A percentile compares a stretch with the other conserved stretches of the same genome.
These are phyloP conservation scores for Gnathonemus longibarbis DNA, from an alignment of 2,113 vertebrate genomes.

Conservation along the genomic window DNA sequence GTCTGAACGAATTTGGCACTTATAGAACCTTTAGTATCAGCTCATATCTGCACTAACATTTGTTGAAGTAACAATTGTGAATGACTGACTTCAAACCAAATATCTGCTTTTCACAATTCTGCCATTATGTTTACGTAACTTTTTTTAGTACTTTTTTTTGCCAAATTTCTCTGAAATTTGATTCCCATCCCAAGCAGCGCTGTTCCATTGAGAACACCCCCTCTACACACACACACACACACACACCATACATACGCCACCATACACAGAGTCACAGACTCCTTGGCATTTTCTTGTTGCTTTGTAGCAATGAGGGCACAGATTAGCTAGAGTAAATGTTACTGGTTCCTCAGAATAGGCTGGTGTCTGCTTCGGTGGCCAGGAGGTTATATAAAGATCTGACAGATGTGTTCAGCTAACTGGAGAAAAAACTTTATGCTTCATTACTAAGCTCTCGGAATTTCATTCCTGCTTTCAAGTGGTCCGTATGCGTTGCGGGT, in stretches of 20 bases:
- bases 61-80: neutral
- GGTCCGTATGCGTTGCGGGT: neutral
- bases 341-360: neutral
- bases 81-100: neutral
- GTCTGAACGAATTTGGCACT: neutral
- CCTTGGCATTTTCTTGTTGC: neutral
- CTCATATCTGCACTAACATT: neutral
- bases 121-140: neutral
- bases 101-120: neutral
- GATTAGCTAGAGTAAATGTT: neutral
- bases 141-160: neutral
- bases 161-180: neutral
- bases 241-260: neutral
- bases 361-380: neutral
- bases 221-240: neutral
- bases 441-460: neutral
- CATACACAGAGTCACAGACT: neutral
- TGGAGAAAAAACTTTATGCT: neutral
- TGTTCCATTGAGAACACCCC: neutral
- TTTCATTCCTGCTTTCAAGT: neutral
- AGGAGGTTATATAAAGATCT: neutral
- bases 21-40: neutral
- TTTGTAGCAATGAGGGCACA: neutral
- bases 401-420: neutral
- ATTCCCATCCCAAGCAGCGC: neutral